These are phyloP conservation scores for Leptinotarsa rubiginosa DNA, from an alignment of 2,888 invertebrate genomes.

Conservation along the genomic window DNA sequence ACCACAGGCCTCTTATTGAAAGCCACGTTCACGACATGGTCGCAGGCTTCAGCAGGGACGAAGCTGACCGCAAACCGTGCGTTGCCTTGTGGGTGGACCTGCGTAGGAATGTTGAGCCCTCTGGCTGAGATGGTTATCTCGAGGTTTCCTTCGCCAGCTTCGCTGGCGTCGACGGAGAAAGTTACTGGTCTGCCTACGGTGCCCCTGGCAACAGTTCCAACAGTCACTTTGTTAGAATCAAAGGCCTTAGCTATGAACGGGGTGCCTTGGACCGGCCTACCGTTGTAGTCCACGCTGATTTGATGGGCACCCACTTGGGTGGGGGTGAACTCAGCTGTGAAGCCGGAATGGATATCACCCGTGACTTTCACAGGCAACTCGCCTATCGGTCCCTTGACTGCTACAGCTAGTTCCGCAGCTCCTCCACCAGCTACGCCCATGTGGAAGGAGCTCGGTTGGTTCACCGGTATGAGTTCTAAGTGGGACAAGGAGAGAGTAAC, in stretches of 20 bases:
- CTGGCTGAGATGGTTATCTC: slow-evolving; percentile 96
- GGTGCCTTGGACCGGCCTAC: slow-evolving; percentile 88
- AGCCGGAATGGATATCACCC: slow-evolving; percentile 87
- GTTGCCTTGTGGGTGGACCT: slow-evolving; percentile 91
- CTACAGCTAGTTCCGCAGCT: slow-evolving; percentile 87
- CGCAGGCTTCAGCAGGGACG: slow-evolving; percentile 92
- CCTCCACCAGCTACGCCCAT: slow-evolving; percentile 81
- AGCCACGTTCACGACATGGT: slow-evolving; percentile 95
- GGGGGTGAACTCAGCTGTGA: slow-evolving; percentile 93
- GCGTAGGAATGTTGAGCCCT: slow-evolving; percentile 93
- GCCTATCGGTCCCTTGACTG: slow-evolving; percentile 87
- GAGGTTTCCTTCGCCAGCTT: slow-evolving; percentile 96
- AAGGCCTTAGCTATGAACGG: slow-evolving; percentile 93
- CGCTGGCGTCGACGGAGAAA: slow-evolving; percentile 94
- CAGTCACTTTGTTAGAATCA: slow-evolving; percentile 87
- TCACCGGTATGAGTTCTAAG: slow-evolving; percentile 87
- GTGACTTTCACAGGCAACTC: slow-evolving; percentile 91
- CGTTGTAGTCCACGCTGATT: slow-evolving; percentile 91
- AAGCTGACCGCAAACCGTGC: slow-evolving; percentile 96
- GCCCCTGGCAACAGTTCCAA: slow-evolving; percentile 82
- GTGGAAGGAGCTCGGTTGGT: slow-evolving; percentile 82
- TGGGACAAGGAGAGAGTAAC: slow-evolving; percentile 80
- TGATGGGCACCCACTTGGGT: slow-evolving; percentile 93
- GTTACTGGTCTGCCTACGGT: slow-evolving; percentile 92
- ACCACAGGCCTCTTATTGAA: slow-evolving; percentile 93